Evolutionary conservation across 2,797 vertebrate species (phyloP).

Genomic region (Platalea minor): DNA sequence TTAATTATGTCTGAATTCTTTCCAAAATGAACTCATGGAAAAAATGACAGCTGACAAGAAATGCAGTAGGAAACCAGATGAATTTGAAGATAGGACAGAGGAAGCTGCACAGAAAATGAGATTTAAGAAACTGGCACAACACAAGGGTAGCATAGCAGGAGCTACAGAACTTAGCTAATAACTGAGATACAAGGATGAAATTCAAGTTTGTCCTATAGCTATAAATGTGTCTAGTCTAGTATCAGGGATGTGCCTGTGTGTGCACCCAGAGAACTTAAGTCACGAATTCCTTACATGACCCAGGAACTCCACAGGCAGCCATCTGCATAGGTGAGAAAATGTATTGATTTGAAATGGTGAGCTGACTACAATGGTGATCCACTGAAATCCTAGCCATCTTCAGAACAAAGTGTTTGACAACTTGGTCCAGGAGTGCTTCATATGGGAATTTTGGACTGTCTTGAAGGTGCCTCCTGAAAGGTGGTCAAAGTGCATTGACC

Average conservation of each 20-base stretch:
- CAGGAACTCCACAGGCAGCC: background rate
- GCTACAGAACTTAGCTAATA: background rate
- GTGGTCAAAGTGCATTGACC: background rate
- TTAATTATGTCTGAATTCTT: background rate
- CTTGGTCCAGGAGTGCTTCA: background rate
- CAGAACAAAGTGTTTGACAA: background rate
- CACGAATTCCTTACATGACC: background rate
- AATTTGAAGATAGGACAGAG: background rate
- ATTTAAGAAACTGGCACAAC: background rate
- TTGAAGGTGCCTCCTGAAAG: background rate
- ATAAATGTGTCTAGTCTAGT: background rate
- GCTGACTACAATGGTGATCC: background rate
- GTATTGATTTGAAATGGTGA: background rate
- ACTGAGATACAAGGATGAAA: background rate
- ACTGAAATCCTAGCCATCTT: background rate
- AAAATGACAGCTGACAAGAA: background rate
- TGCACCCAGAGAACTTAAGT: background rate
- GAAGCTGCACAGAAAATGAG: background rate
- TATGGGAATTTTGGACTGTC: background rate
- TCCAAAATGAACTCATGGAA: background rate
- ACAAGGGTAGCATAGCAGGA: background rate
- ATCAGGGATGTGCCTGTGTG: background rate
- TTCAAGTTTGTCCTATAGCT: background rate
- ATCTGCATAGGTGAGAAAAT: background rate
- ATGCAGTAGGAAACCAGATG: background rate